phyloP scores from a whole-genome alignment of 1,140 invertebrate genomes.

The Leucophenga varia region DNA sequence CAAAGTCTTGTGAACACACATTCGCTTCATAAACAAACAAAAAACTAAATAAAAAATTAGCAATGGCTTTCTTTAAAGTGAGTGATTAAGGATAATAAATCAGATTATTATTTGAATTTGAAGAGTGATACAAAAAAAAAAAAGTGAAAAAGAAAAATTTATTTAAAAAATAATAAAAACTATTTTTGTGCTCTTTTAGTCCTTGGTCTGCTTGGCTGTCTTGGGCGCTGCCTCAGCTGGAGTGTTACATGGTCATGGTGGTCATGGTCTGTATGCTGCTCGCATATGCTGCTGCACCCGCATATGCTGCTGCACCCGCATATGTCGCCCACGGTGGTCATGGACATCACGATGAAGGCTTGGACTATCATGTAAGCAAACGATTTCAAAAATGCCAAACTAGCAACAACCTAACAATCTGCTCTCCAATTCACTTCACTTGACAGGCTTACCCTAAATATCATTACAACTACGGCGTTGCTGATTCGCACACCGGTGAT shows the following conservation, averaged over 20 bases:
- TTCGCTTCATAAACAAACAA: constrained; percentile 18
- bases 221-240: constrained; percentile 50
- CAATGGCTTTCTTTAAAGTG: constrained; percentile 57
- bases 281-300: constrained; percentile 32
- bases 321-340: constrained; percentile 38
- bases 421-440: too few species aligned
- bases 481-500: constrained; percentile 63
- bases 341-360: constrained; percentile 41
- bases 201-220: constrained; percentile 52
- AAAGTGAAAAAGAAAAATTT: neutral
- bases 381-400: neutral
- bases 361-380: constrained; percentile 50
- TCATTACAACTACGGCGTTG: constrained; percentile 60
- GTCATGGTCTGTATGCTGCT: constrained; percentile 37
- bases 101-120: neutral
- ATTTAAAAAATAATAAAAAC: neutral
- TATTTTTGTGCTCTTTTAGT: constrained; percentile 28
- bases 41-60: constrained; percentile 9
- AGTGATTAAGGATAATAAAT: constrained; percentile 26
- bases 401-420: neutral
- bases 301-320: constrained; percentile 26
- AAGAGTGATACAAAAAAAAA: neutral
- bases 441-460: constrained; percentile 59
- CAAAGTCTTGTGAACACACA: constrained; percentile 36
- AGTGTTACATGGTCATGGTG: constrained; percentile 38